phyloP scores from a whole-genome alignment of 2,888 invertebrate genomes.

The Leucania comma region DNA sequence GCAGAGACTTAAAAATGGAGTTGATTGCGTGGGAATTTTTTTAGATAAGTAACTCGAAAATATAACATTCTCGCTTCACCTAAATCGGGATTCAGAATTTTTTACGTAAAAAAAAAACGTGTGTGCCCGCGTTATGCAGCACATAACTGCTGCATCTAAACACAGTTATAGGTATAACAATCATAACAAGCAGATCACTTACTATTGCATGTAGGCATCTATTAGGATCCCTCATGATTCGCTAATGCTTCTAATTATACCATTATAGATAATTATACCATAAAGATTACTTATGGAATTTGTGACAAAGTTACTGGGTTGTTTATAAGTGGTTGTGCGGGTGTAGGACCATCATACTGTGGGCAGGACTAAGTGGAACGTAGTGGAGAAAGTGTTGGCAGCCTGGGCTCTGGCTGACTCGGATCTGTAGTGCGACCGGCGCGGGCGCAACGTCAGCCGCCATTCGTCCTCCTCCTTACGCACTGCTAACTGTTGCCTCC shows the following conservation, averaged over 20 bases:
- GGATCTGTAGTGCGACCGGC: constrained; percentile 58
- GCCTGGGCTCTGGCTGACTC: constrained; percentile 75
- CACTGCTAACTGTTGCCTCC: constrained; percentile 40
- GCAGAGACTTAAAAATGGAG: background rate
- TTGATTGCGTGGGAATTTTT: background rate
- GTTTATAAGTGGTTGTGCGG: constrained; percentile 81
- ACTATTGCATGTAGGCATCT: constrained; percentile 70
- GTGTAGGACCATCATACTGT: constrained; percentile 76
- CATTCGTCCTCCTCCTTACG: constrained; percentile 53
- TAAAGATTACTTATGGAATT: constrained; percentile 84
- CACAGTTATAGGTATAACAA: constrained; percentile 18
- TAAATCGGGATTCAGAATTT: too few relatives aligned
- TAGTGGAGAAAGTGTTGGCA: constrained; percentile 85
- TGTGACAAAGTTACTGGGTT: constrained; percentile 73
- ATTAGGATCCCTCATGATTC: constrained; percentile 84
- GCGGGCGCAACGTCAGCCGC: constrained; percentile 61
- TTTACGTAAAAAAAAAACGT: background rate
- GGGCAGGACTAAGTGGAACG: constrained; percentile 84
- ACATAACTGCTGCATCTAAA: constrained; percentile 17
- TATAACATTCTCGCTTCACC: background rate
- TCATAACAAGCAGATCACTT: constrained; percentile 41
- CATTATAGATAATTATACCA: constrained; percentile 82
- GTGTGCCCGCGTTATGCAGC: constrained; percentile 6
- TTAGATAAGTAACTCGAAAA: background rate
- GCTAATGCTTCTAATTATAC: constrained; percentile 80